Evolutionary conservation across 2,113 vertebrate species (phyloP).

Genomic region (Tringa solitaria): DNA sequence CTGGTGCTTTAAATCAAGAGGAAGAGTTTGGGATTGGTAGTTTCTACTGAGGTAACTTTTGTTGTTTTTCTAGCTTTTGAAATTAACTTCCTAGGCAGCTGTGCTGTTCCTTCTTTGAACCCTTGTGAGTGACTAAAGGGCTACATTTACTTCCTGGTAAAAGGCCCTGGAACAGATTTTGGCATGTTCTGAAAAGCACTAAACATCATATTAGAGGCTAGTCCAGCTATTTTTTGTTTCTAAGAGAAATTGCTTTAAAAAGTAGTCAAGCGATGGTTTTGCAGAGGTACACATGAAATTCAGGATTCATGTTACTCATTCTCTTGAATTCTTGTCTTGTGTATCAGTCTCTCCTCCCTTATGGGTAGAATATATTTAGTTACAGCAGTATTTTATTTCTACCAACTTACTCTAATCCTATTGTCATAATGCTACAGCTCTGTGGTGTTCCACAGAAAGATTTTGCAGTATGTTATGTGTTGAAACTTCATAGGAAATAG

Average conservation of each 20-base stretch:
- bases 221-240: neutral
- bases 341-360: neutral
- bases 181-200: slow-evolving; percentile 20
- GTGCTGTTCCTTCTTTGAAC: slow-evolving; percentile 21
- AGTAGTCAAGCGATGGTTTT: neutral
- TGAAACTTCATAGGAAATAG: neutral
- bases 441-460: neutral
- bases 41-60: neutral
- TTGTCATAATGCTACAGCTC: neutral
- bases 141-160: slow-evolving; percentile 21
- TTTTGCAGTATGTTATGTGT: neutral
- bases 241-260: slow-evolving; percentile 23
- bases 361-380: neutral
- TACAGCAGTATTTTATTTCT: neutral
- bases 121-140: neutral
- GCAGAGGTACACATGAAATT: neutral
- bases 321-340: neutral
- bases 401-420: neutral
- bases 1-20: neutral
- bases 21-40: neutral
- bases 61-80: neutral
- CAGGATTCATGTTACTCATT: neutral
- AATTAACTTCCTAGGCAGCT: slow-evolving; percentile 4
- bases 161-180: neutral
- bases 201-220: neutral